Evolutionary conservation across 2,888 invertebrate genomes (phyloP).

Genomic region (Apodemia zela): DNA sequence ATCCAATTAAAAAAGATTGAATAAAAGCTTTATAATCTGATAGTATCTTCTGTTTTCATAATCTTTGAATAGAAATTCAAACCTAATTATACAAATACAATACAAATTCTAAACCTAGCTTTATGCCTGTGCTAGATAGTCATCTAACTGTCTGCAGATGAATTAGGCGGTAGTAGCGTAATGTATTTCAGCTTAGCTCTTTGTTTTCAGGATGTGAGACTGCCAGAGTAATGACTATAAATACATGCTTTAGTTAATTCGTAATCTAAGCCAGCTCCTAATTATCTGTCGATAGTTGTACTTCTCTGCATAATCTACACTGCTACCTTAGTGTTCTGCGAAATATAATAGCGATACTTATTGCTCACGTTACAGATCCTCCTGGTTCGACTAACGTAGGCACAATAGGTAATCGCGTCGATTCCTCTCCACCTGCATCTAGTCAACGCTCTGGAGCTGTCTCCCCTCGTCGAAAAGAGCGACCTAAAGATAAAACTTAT

Average conservation of each 20-base stretch:
- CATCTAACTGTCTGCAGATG: not conserved
- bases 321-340: not conserved
- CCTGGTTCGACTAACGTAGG: conserved; percentile 86
- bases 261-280: not conserved
- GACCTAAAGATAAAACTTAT: conserved; percentile 78
- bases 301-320: not conserved
- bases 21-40: no score
- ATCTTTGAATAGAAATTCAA: no score
- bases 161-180: not conserved
- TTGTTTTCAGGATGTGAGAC: not conserved
- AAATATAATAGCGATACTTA: conserved; percentile 8
- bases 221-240: not conserved
- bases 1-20: no score
- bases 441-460: conserved; percentile 43
- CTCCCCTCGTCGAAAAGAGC: conserved; percentile 60
- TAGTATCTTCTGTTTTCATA: no score
- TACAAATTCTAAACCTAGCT: no score
- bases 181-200: not conserved
- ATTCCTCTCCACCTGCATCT: conserved; percentile 55
- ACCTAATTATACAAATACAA: no score
- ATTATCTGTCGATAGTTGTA: conserved; percentile 13
- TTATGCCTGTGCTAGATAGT: not conserved
- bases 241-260: not conserved
- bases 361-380: conserved; percentile 56
- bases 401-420: conserved; percentile 71